Conservation (phyloP, 2,797 vertebrate species). For the Mus spretus region DNA sequence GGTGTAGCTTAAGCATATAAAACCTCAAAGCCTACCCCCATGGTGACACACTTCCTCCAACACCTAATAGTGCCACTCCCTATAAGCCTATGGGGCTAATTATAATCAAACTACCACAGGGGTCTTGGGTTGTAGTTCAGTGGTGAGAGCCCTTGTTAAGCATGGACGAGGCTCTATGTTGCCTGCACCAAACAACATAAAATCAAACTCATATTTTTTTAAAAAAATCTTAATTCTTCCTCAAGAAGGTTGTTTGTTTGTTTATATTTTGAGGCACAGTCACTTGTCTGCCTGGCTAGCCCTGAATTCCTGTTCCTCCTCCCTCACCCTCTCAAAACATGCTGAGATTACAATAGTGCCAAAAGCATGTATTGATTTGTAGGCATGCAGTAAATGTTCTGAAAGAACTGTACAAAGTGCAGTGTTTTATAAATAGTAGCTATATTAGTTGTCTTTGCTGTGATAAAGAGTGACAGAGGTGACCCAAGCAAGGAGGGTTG, state of each 20-base stretch:
- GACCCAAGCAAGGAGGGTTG: background rate
- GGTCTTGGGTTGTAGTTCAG: background rate
- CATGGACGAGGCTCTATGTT: background rate
- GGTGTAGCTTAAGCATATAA: background rate
- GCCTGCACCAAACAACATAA: background rate
- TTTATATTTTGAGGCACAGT: background rate
- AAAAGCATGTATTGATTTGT: background rate
- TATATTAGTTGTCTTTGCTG: background rate
- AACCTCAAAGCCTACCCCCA: background rate
- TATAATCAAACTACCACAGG: background rate
- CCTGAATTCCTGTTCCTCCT: background rate
- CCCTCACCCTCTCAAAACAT: background rate
- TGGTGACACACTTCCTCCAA: background rate
- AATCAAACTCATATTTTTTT: background rate
- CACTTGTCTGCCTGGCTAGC: background rate
- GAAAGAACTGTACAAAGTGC: constrained; percentile 44
- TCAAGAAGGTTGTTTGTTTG: constrained; percentile 50
- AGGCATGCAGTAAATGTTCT: constrained; percentile 57
- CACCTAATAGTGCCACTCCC: background rate
- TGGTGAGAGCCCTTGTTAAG: background rate
- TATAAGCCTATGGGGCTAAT: background rate
- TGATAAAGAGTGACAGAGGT: background rate
- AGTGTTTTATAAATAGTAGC: constrained; percentile 51
- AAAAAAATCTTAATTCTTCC: background rate
- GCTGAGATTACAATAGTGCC: background rate